phyloP scores from a whole-genome alignment of 2,113 vertebrate genomes.

The Sardina pilchardus region DNA sequence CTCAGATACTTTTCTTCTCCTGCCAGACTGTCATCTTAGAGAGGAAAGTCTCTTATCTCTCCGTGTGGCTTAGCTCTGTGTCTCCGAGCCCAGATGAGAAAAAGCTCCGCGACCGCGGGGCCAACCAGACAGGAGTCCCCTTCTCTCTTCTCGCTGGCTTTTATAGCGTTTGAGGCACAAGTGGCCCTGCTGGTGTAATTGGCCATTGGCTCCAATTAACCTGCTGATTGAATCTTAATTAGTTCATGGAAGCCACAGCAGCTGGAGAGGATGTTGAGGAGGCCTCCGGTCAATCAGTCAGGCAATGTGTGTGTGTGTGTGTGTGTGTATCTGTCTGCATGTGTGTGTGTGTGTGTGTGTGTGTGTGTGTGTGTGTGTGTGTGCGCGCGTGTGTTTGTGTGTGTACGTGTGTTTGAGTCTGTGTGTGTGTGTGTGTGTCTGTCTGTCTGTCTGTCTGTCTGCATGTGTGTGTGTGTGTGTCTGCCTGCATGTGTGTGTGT shows the following conservation, averaged over 20 bases:
- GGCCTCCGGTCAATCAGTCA: constrained; percentile 12
- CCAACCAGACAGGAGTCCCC: background rate
- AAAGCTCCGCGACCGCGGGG: background rate
- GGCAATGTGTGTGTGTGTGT: background rate
- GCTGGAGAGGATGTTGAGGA: background rate
- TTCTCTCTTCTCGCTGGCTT: no score
- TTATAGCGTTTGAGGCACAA: no score
- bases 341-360: constrained; percentile 14
- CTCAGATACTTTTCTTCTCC: background rate
- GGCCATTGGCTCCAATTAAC: constrained; percentile 45
- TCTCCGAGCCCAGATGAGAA: background rate
- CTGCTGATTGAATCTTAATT: constrained; percentile 40
- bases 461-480: background rate
- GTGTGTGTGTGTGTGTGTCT: background rate
- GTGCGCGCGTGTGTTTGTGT: background rate
- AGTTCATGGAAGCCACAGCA: constrained; percentile 35
- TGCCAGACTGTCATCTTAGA: background rate
- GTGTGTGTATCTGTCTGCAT: background rate
- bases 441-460: background rate
- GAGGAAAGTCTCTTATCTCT: constrained; percentile 17
- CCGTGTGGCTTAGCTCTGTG: constrained; percentile 10
- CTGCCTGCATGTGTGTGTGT: background rate
- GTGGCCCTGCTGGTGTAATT: constrained; percentile 25
- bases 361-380: background rate
- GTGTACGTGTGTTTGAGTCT: constrained; percentile 3